A percentile compares a stretch with the other conserved stretches of the same genome.
phyloP scores from a whole-genome alignment of 2,113 vertebrate species.

The Dipodomys ordii region DNA sequence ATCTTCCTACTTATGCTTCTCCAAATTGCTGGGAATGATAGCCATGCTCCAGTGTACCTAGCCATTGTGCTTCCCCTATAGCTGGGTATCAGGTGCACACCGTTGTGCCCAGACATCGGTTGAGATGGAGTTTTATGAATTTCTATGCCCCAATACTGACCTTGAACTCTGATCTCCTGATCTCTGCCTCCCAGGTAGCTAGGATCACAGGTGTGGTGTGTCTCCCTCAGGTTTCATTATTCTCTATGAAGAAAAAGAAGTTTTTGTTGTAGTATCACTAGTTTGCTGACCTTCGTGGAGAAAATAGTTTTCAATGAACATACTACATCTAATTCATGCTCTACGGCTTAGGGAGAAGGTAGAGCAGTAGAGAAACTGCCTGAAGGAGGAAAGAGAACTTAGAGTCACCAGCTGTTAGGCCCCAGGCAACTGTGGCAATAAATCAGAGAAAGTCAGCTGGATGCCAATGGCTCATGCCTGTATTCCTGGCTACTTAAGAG shows the following conservation, averaged over 20 bases:
- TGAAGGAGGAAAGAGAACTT: not conserved
- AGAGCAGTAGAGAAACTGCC: not conserved
- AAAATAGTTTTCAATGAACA: conserved; percentile 48
- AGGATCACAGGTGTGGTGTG: not conserved
- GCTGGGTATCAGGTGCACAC: no score
- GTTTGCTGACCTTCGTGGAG: not conserved
- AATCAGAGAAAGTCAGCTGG: not conserved
- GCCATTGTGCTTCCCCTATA: no score
- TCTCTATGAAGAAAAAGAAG: not conserved
- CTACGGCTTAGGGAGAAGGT: not conserved
- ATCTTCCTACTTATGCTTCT: no score
- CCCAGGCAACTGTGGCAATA: not conserved
- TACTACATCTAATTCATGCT: not conserved
- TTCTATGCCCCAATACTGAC: no score
- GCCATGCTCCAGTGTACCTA: no score
- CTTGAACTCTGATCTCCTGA: no score
- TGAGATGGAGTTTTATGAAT: no score
- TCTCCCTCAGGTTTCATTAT: conserved; percentile 1
- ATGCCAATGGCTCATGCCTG: no score
- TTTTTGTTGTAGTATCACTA: not conserved
- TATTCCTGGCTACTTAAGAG: no score
- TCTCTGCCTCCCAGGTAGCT: no score
- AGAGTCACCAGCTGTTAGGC: not conserved
- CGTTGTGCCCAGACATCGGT: no score
- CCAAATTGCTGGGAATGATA: no score